A percentile compares a stretch with the other conserved stretches of the same genome.
phyloP scores from a whole-genome alignment of 2,797 vertebrate species.

The Trachops cirrhosus region DNA sequence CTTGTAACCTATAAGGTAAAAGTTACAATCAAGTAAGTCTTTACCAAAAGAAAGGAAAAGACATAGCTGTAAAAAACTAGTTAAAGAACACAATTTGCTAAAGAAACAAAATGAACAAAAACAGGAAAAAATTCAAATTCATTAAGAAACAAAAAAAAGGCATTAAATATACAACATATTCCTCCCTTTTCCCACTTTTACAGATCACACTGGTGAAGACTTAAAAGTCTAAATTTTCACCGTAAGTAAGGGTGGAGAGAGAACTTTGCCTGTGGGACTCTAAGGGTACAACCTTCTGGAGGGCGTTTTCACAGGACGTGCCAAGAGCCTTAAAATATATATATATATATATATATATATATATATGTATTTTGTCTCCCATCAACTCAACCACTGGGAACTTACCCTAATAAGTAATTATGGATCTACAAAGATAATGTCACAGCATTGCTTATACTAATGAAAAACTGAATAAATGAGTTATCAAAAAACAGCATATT shows the following conservation, averaged over 20 bases:
- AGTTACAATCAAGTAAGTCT: not conserved
- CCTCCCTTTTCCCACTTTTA: not conserved
- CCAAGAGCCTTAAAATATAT: not conserved
- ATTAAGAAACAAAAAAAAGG: not conserved
- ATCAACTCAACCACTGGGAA: not conserved
- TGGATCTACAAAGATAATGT: not conserved
- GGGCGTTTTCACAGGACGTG: not conserved
- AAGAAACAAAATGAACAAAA: not conserved
- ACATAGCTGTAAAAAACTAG: not conserved
- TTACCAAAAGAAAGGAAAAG: not conserved
- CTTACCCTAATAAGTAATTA: conserved; percentile 5
- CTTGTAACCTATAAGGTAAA: not conserved
- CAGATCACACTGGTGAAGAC: not conserved
- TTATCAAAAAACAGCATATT: not conserved
- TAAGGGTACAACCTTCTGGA: not conserved
- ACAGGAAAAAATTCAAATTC: conserved; percentile 9
- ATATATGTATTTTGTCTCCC: not conserved
- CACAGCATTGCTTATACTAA: not conserved
- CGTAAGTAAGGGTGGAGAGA: accelerated
- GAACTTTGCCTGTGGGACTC: not conserved
- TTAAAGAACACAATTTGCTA: not conserved
- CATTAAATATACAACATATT: not conserved
- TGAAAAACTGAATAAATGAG: not conserved
- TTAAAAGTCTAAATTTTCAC: not conserved
- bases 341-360: not conserved